phyloP scores from a whole-genome alignment of 2,797 vertebrate species.

The Gallinago nigripennis region DNA sequence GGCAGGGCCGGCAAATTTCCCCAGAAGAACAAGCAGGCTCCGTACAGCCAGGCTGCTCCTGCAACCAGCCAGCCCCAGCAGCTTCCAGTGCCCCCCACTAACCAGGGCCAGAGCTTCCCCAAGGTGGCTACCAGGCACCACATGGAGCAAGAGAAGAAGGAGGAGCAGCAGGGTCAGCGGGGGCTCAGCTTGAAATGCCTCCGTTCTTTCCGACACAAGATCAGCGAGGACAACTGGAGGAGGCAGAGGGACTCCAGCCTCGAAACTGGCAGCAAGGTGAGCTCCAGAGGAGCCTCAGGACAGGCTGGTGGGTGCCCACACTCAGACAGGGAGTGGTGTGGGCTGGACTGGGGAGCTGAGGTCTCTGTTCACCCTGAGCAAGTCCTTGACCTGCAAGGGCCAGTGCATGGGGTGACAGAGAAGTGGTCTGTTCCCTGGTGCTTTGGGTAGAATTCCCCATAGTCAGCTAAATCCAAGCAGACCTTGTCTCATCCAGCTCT shows the following conservation, averaged over 20 bases:
- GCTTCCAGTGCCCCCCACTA: background rate
- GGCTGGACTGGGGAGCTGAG: background rate
- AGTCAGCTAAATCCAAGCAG: background rate
- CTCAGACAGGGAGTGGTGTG: rapidly evolving
- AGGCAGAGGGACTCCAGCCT: background rate
- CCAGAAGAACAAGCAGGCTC: background rate
- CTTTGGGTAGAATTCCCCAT: background rate
- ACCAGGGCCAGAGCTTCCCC: background rate
- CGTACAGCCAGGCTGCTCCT: rapidly evolving
- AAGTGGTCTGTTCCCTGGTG: background rate
- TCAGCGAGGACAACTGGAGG: slow-evolving; percentile 65
- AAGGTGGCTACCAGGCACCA: background rate
- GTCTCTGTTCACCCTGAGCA: background rate
- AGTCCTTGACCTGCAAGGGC: background rate
- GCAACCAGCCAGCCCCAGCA: background rate
- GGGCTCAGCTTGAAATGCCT: slow-evolving; percentile 69
- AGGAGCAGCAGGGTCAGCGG: background rate
- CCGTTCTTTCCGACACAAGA: slow-evolving; percentile 65
- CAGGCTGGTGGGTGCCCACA: background rate
- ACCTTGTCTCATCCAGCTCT: background rate
- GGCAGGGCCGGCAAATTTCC: background rate
- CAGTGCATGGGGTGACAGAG: rapidly evolving
- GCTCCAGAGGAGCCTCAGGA: background rate
- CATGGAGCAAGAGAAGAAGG: background rate
- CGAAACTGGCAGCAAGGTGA: background rate